Base-by-base conservation (phyloP, 2,888 invertebrate species). In the Deilephila porcellus region DNA sequence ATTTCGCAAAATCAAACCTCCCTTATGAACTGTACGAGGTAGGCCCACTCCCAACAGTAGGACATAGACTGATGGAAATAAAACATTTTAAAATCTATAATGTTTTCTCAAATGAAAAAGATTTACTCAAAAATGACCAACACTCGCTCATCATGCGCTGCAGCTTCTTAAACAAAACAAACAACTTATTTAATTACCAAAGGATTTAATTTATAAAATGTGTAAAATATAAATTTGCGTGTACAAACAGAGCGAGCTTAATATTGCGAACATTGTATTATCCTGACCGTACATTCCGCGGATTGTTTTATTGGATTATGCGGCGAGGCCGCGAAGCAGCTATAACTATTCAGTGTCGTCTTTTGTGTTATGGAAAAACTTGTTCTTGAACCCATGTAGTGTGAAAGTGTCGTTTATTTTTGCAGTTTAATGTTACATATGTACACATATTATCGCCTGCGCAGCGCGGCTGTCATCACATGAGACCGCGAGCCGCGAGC, bases 361-460 rank as follows among this genome's bases (percentile, higher is more conserved):
- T 94, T 94, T 94, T 94, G 94, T 94, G 94, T 94, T 94, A 94
- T 94, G 94, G 94, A 94, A 94, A 94, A 94, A 94, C 94, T 94
- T 94, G 94, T 94, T 94, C 91, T 94, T 93, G 93, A 93, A 93
- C 92, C 94, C 93, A 93, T 94, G 94, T 94, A 94, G 94, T 94
- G 94, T 94, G 94, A 94, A 94, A 93, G 90, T 90, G 85, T 94
- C 91, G 88, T 94, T 94, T 94, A 94, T 94, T 94, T 94, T 90
- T 93, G 93, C 94, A 91, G 93, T 93, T 94, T 94, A 94, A 94
- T 93, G 93, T 94, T 94, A 94, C 94, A 94, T 94, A 94, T 94
- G 94, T 94, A 94, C 94, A 94, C 94, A 94, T 93, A 94, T 94
- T 94, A 94, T 93, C 92, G 90, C 86, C 87, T 87, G 86, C 85